Percentiles rank a stretch among this genome's conserved stretches.
Conservation (phyloP, 2,113 vertebrate genomes). For the Castor canadensis region DNA sequence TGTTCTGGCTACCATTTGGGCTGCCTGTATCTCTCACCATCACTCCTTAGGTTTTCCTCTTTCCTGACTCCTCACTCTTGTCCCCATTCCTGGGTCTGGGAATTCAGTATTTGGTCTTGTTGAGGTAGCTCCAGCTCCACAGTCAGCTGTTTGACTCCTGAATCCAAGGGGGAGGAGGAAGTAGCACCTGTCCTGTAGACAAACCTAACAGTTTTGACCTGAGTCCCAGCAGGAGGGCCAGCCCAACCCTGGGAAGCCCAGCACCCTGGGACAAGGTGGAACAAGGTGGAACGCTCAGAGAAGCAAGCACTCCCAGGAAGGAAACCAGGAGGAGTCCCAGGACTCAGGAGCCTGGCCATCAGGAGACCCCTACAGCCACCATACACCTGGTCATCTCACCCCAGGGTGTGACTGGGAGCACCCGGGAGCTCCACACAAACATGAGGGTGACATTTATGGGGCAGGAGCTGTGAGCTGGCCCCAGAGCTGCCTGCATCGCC, state of each 20-base stretch:
- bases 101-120: not conserved
- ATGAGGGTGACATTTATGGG: not conserved
- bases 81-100: not conserved
- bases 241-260: not conserved
- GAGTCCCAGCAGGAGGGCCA: not conserved
- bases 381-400: not conserved
- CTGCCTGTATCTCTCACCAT: fast-evolving
- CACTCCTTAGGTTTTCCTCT: not conserved
- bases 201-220: not conserved
- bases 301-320: not conserved
- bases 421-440: not conserved
- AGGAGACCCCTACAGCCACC: not conserved
- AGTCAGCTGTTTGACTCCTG: not conserved
- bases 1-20: not conserved
- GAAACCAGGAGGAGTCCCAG: not conserved
- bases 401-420: not conserved
- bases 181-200: not conserved
- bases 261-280: not conserved
- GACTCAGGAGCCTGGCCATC: not conserved
- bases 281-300: not conserved
- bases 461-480: not conserved
- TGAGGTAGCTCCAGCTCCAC: not conserved
- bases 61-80: not conserved
- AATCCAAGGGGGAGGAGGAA: not conserved
- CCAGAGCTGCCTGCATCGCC: not conserved